These are phyloP conservation scores for Zosterops hypoxanthus DNA, from an alignment of 2,113 vertebrate genomes.

Conservation along the genomic window DNA sequence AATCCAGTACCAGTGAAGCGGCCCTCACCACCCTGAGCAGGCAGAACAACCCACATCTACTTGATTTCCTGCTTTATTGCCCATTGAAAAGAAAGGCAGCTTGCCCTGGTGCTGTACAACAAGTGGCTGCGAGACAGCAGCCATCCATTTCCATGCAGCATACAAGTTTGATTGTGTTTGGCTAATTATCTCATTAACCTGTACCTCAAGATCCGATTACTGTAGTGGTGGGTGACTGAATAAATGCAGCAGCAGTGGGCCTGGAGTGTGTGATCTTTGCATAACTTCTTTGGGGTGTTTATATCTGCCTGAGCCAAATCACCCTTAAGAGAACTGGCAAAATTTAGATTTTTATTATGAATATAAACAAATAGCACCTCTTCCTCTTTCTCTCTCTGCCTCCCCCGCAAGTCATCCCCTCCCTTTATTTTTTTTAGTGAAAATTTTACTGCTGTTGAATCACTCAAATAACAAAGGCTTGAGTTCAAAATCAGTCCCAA, in stretches of 20 bases:
- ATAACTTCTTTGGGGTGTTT: neutral
- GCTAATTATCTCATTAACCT: conserved; percentile 80
- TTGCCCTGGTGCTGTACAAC: conserved; percentile 43
- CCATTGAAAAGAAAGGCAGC: conserved; percentile 64
- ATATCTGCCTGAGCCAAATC: neutral
- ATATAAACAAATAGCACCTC: neutral
- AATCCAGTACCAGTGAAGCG: conserved; percentile 47
- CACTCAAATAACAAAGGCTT: neutral
- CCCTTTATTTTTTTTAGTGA: neutral
- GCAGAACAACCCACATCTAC: conserved; percentile 56
- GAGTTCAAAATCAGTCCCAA: neutral
- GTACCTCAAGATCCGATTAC: conserved; percentile 73
- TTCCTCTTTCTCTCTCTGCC: neutral
- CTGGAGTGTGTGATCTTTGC: neutral
- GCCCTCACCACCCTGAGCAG: conserved; percentile 29
- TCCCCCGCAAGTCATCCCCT: rapidly evolving
- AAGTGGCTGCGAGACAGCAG: conserved; percentile 64
- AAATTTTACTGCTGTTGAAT: neutral
- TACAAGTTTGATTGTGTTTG: conserved; percentile 71
- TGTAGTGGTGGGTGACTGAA: conserved; percentile 70
- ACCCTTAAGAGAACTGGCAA: neutral
- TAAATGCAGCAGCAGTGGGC: conserved; percentile 37
- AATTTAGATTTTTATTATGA: neutral
- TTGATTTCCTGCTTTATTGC: conserved; percentile 67
- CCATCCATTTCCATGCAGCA: conserved; percentile 64